Evolutionary conservation across 2,797 vertebrate species (phyloP), one percentile per base, ranked within the genome.

Genomic region (Semotilus atromaculatus): DNA sequence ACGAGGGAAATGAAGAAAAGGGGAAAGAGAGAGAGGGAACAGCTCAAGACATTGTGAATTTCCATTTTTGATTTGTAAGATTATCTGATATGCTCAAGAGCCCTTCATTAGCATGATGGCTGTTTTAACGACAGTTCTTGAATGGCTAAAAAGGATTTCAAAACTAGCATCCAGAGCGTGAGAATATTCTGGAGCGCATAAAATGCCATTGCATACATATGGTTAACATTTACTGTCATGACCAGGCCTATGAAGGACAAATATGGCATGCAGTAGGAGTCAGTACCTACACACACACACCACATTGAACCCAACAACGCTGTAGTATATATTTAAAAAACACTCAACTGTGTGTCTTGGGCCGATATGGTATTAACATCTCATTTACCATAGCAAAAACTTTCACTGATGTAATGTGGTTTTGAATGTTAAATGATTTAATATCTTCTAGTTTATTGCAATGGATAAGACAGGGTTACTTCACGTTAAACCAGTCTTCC

Each of bases 391-490:
- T 90, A 88, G 90, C 91, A 92, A 92, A 93, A 93, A 92, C 89
- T 91, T 91, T 88, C 87, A 89, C 91, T 94, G 93, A 95, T 94
- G 94, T 96, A 92, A 95, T 93, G 93, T 92, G 93, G 92, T 92
- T 94, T 94, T 90, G 88, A 90, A 80, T 89, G 90, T 51, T 40
- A 85, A 90, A 90, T 86, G 89, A 90, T 91, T 91, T 91, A 91
- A 94, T 94, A 93, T 93, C 91, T 94, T 92, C 92, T 89, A 92
- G 90, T 90, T 91, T 90, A 90, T 88, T 89, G 87, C 89, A 89
- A 87, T 82, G 26, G 88, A 88, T 90, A 88, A 93, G 86, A 76
- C 51, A 85, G 89, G 85, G 90, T 91, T 91, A 90, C 83, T 91
- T 88, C 88, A 87, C 91, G 91, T 93, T 91, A 90, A 90, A 78